phyloP scores from a whole-genome alignment of 1,140 invertebrate species.

The Myzus persicae region DNA sequence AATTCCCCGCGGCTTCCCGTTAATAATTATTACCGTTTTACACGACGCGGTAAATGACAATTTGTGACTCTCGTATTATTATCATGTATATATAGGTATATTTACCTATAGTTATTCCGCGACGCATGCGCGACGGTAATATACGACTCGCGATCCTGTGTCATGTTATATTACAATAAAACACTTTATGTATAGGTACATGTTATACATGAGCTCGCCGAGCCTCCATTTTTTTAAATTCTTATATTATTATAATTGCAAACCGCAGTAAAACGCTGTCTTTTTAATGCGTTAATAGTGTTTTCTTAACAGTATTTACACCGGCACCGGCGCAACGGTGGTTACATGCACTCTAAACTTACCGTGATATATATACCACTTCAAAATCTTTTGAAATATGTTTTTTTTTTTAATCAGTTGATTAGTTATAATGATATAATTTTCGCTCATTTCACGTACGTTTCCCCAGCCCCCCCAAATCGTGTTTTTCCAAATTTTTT shows the following conservation, averaged over 20 bases:
- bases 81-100: too few species aligned
- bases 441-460: neutral
- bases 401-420: neutral
- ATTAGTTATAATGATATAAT: neutral
- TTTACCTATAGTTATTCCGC: neutral
- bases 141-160: neutral
- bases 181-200: neutral
- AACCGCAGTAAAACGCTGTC: too few species aligned
- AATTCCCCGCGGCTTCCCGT: neutral
- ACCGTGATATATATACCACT: neutral
- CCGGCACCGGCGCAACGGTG: too few species aligned
- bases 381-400: neutral
- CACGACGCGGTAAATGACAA: conserved; percentile 5
- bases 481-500: too few species aligned
- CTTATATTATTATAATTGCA: neutral
- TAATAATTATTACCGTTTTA: conserved; percentile 28
- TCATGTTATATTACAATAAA: conserved; percentile 4
- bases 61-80: conserved; percentile 10
- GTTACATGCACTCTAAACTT: neutral
- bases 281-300: neutral
- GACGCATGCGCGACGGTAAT: neutral
- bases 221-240: neutral
- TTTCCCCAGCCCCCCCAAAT: too few species aligned
- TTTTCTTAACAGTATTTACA: neutral
- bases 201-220: neutral